Percentiles rank a stretch among this genome's conserved stretches.
phyloP scores from a whole-genome alignment of 37 sponge, comb jelly and placozoan species.

The Spongilla lacustris region DNA sequence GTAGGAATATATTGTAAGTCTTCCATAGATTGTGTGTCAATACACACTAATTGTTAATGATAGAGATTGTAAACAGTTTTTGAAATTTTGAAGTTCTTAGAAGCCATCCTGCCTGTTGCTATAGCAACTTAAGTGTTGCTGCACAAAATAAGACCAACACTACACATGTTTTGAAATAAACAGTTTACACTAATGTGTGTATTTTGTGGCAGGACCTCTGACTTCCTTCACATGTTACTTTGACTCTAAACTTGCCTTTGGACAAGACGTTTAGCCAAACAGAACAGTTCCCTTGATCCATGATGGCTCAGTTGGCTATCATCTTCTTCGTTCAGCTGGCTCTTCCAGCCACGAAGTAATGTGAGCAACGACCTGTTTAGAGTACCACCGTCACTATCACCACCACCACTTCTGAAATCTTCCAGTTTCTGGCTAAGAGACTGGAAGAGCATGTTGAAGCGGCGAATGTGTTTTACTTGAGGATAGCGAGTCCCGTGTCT shows the following conservation, averaged over 20 bases:
- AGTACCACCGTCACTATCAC: not conserved
- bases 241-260: not conserved
- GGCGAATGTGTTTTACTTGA: not conserved
- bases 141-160: no score
- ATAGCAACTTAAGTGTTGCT: slow-evolving; percentile 27
- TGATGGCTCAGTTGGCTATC: not conserved
- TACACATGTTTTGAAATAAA: no score
- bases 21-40: no score
- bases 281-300: not conserved
- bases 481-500: not conserved
- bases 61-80: no score
- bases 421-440: not conserved
- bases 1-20: no score
- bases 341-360: not conserved
- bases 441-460: not conserved
- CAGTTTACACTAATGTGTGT: no score
- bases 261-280: not conserved
- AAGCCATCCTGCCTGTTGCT: no score
- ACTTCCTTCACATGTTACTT: no score
- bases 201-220: no score
- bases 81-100: no score
- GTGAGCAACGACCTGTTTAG: not conserved
- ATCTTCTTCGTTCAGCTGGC: not conserved
- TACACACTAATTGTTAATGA: no score
- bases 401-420: not conserved